A percentile compares a stretch with the other conserved stretches of the same genome.
These are phyloP conservation scores for Takifugu ocellatus DNA, from an alignment of 2,797 vertebrate species.

Conservation along the genomic window DNA sequence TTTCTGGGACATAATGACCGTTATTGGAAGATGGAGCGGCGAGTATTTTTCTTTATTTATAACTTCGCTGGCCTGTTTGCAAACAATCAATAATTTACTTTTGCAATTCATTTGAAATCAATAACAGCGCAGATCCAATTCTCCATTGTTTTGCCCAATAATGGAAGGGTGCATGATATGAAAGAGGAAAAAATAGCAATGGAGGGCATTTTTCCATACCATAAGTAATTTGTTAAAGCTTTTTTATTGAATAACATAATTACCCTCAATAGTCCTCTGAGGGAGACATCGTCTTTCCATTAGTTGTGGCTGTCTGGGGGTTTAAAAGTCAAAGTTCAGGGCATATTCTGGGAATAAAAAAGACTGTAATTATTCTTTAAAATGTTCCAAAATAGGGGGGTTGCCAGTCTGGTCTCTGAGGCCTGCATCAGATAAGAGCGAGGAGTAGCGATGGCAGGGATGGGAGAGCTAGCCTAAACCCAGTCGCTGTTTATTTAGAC, in stretches of 20 bases:
- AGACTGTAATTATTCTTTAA: slow-evolving; percentile 8
- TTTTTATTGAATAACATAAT: slow-evolving; percentile 45
- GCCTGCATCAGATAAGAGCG: slow-evolving; percentile 59
- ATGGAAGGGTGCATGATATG: slow-evolving; percentile 35
- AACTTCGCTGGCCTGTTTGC: slow-evolving; percentile 53
- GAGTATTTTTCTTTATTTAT: slow-evolving; percentile 53
- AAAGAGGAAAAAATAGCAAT: slow-evolving; percentile 37
- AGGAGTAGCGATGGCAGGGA: slow-evolving; percentile 52
- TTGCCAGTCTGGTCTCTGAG: slow-evolving; percentile 26
- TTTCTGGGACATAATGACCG: slow-evolving; percentile 16
- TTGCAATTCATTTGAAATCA: slow-evolving; percentile 57
- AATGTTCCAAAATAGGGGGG: slow-evolving; percentile 27
- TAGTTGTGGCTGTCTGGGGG: slow-evolving; percentile 37
- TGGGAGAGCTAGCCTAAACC: slow-evolving; percentile 52
- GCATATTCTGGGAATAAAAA: slow-evolving; percentile 19
- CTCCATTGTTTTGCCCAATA: slow-evolving; percentile 47
- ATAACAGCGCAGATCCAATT: slow-evolving; percentile 43
- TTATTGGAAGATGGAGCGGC: slow-evolving; percentile 37
- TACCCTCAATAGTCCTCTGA: slow-evolving; percentile 32
- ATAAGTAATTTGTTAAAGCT: slow-evolving; percentile 41
- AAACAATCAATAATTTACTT: slow-evolving; percentile 58
- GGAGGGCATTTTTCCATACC: slow-evolving; percentile 40
- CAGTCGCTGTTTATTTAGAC: slow-evolving; percentile 64
- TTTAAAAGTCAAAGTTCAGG: slow-evolving; percentile 52
- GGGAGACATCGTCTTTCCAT: slow-evolving; percentile 45